Evolutionary conservation across 92 coral and sea anemone genomes (phyloP).

Genomic region (Diadumene lineata): DNA sequence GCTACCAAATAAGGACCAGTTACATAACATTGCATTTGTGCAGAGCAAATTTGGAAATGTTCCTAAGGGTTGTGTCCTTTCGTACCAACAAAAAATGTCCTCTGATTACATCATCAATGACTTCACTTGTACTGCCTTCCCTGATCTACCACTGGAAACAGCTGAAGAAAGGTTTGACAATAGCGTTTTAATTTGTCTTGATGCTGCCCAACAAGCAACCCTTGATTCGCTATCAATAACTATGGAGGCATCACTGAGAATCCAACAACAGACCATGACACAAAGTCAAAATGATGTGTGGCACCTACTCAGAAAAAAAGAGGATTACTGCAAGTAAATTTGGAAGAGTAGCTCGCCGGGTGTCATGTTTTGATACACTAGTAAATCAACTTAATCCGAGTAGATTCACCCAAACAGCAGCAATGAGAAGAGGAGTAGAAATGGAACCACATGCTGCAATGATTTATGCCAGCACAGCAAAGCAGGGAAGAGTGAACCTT

Average conservation of each 20-base stretch:
- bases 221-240: conserved; percentile 30
- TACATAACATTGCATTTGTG: conserved; percentile 32
- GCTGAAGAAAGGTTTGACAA: conserved; percentile 27
- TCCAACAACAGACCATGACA: conserved; percentile 41
- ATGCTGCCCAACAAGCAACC: conserved; percentile 30
- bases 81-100: conserved; percentile 50
- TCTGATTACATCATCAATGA: conserved; percentile 49
- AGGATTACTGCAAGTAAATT: conserved; percentile 66
- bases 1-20: conserved; percentile 16
- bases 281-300: conserved; percentile 46
- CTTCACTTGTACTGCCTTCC: conserved; percentile 41
- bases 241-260: conserved; percentile 17
- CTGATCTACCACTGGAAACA: conserved; percentile 31
- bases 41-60: conserved; percentile 47
- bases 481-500: conserved; percentile 34
- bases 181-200: conserved; percentile 25
- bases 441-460: conserved; percentile 43
- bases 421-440: conserved; percentile 53
- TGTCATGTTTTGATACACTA: conserved; percentile 45
- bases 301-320: conserved; percentile 49
- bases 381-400: conserved; percentile 47
- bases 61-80: conserved; percentile 44
- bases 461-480: conserved; percentile 37
- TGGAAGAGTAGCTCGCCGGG: conserved; percentile 46
- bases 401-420: conserved; percentile 35